Evolutionary conservation across 2,888 invertebrate genomes (phyloP).

Genomic region (Tenthredo amoena): DNA sequence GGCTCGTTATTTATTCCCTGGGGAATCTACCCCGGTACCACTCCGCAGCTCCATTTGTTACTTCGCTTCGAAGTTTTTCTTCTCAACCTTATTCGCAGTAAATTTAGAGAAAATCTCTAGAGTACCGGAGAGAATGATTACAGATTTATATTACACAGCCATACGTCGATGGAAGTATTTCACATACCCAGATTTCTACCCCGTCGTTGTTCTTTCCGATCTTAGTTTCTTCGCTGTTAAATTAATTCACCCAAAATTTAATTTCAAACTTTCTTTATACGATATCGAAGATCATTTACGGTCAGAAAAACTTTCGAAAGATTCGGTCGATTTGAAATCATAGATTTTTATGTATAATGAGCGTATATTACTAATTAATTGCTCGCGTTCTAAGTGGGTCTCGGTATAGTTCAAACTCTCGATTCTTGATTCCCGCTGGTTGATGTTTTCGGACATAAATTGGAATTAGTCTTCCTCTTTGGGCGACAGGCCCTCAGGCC

Average conservation of each 20-base stretch:
- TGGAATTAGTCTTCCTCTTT: conserved; percentile 14
- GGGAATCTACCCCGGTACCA: neutral
- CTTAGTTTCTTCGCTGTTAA: neutral
- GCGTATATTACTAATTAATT: neutral
- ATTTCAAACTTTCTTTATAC: neutral
- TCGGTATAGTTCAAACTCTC: neutral
- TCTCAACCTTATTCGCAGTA: neutral
- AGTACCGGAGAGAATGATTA: neutral
- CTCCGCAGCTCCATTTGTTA: conserved; percentile 34
- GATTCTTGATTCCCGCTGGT: neutral
- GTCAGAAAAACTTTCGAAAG: neutral
- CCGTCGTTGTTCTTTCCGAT: neutral
- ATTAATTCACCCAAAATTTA: neutral
- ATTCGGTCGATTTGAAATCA: neutral
- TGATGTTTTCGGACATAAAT: conserved; percentile 6
- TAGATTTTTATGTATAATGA: neutral
- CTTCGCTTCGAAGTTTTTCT: conserved; percentile 15
- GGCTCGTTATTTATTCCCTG: conserved; percentile 43
- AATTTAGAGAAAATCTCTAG: neutral
- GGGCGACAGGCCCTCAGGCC: neutral
- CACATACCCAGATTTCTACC: neutral
- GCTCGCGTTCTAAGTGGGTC: neutral
- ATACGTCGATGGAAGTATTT: neutral
- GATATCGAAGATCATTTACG: neutral
- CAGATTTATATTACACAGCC: neutral